Evolutionary conservation across 2,888 invertebrate genomes (phyloP), one percentile per base, ranked within the genome.

Genomic region (Drosophila stalkeri): DNA sequence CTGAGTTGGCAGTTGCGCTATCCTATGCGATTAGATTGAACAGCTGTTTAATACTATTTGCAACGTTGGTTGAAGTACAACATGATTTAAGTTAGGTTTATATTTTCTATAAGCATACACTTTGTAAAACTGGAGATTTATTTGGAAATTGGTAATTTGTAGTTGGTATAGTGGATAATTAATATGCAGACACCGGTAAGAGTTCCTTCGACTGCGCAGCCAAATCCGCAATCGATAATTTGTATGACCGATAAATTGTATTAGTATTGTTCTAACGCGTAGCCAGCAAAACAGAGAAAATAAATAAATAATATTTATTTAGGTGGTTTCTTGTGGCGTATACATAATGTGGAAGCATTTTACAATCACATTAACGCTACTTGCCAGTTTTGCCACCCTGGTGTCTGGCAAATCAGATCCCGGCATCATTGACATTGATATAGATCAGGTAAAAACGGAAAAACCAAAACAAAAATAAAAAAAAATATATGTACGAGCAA

Each of bases 381-480:
- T 82, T 18, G 46, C 65, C 11, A 39, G 54, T n/a, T 72, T 18
- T 54, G 66, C 64, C 11, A 52, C 31, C 16, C 41, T 49, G 41
- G 57, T 62, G 11, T 65, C 74, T 47, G 85, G 75, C 6, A 86
- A 52, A 69, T 84, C 84, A 5, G 89, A 89, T 16, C 64, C 84
- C 14, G 84, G 84, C 41, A 77, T 87, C 16, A 67, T 84, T 18
- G 75, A 84, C 47, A 55, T 75, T 51, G 18, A 43, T 52, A 66
- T 84, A 54, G 73, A 81, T 49, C 73, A 81, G 73, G 84, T 84
- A 73, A 72, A 72, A 72, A 35, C 18, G 51, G 4, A 55, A 11
- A 47, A 52, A 44, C 35, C 61, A 74, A 64, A 63, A 59, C 44
- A 64, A 44, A 37, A 64, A 46, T 57, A 73, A 59, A 56, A 59